Conservation (phyloP, 2,888 invertebrate genomes). For the Caenorhabditis japonica region DNA sequence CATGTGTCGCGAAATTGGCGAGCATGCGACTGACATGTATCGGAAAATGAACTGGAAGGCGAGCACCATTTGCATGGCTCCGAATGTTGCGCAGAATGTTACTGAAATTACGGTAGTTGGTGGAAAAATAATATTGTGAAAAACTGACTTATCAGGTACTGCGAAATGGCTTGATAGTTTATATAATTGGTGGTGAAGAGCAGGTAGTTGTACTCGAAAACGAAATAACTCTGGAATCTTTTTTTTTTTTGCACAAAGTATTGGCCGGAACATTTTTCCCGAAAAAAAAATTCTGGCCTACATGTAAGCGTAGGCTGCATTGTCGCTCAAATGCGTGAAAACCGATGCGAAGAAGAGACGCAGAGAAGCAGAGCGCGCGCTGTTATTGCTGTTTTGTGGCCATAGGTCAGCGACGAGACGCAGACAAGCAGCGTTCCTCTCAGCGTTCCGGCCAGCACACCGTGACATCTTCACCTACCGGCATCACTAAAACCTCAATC, state of each 20-base stretch:
- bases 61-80: conserved; percentile 21
- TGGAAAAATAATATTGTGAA: background rate
- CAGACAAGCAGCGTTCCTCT: no score
- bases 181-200: conserved; percentile 16
- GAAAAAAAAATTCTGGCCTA: no score
- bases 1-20: background rate
- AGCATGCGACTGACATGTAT: background rate
- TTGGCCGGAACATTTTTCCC: no score
- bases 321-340: no score
- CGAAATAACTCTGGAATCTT: conserved; percentile 20
- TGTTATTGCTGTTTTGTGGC: no score
- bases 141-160: conserved; percentile 18
- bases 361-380: no score
- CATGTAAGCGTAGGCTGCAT: no score
- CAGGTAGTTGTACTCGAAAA: conserved; percentile 33
- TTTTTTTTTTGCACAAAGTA: no score
- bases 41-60: conserved; percentile 21
- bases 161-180: conserved; percentile 7
- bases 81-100: conserved; percentile 18
- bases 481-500: conserved; percentile 14
- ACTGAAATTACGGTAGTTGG: background rate
- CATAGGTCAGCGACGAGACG: no score
- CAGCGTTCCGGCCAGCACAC: no score
- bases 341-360: no score
- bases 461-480: no score